A percentile compares a stretch with the other conserved stretches of the same genome.
Conservation (phyloP, 2,797 vertebrate species). For the Moxostoma hubbsi region DNA sequence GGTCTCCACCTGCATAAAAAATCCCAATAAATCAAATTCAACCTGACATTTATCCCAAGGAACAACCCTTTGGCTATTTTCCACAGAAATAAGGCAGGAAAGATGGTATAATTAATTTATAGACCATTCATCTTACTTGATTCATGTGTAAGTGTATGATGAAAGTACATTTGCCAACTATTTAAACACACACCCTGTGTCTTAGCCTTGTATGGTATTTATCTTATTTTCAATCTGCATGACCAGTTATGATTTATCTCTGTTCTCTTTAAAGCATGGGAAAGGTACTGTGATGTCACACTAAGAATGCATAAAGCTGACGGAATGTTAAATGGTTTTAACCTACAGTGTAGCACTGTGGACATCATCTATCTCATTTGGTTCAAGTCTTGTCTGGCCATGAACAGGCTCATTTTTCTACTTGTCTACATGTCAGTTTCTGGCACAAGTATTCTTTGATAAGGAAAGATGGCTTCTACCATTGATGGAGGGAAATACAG, state of each 20-base stretch:
- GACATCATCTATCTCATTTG: constrained; percentile 28
- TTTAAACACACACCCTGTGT: constrained; percentile 15
- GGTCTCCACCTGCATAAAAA: constrained; percentile 37
- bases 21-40: constrained; percentile 41
- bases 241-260: constrained; percentile 18
- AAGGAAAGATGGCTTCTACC: no score
- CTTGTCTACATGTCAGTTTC: not conserved
- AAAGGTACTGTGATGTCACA: constrained; percentile 28
- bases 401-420: constrained; percentile 6
- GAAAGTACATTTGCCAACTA: constrained; percentile 12
- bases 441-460: not conserved
- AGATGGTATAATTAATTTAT: constrained; percentile 35
- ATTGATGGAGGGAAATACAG: no score
- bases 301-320: constrained; percentile 3
- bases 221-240: constrained; percentile 16
- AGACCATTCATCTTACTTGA: not conserved
- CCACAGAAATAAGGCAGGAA: constrained; percentile 11
- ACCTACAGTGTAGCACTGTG: constrained; percentile 8
- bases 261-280: not conserved
- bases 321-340: constrained; percentile 16
- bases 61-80: constrained; percentile 24
- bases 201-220: constrained; percentile 10
- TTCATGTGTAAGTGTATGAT: constrained; percentile 2
- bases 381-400: not conserved
- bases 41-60: constrained; percentile 22